Evolutionary conservation across 2,113 vertebrate species (phyloP).

Genomic region (Tupaia chinensis): DNA sequence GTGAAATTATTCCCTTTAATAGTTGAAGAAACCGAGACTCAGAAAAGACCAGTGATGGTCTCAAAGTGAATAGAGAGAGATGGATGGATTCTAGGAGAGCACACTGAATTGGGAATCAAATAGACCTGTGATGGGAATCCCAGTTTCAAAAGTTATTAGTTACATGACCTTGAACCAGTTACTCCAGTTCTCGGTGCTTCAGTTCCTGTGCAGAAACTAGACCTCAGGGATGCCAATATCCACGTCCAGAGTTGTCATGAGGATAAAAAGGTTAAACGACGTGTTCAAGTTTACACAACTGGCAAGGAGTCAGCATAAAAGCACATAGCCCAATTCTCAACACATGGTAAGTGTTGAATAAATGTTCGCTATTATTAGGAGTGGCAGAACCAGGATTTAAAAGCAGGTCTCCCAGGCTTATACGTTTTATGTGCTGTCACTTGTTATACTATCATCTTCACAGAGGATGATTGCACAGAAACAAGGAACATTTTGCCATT

Average conservation of each 20-base stretch:
- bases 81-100: background rate
- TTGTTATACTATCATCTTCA: background rate
- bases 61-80: background rate
- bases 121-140: background rate
- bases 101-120: background rate
- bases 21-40: background rate
- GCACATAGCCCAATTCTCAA: background rate
- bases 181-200: background rate
- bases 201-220: background rate
- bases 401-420: background rate
- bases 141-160: background rate
- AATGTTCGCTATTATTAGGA: background rate
- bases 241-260: background rate
- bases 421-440: background rate
- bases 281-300: background rate
- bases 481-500: background rate
- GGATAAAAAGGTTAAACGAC: background rate
- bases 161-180: background rate
- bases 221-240: background rate
- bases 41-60: background rate
- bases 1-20: background rate
- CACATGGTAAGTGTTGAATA: background rate
- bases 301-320: background rate
- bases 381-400: background rate
- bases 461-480: background rate